Evolutionary conservation across 2,888 invertebrate genomes (phyloP), one percentile per base, ranked within the genome.

Genomic region (Apamea anceps): DNA sequence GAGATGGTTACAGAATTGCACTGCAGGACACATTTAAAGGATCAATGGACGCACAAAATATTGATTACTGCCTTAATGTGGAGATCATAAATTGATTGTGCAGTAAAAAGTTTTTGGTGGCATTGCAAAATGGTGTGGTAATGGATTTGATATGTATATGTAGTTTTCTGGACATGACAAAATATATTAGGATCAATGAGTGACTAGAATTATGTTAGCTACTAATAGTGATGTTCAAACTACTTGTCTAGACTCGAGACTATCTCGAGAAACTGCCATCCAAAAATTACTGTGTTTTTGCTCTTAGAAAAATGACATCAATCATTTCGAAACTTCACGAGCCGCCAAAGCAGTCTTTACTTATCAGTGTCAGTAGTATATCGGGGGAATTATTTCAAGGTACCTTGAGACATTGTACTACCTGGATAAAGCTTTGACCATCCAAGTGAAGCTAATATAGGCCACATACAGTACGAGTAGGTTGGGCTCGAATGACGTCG

Each of bases 11-110:
- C n/a, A n/a, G n/a, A n/a, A n/a, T n/a, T n/a, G n/a, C n/a, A n/a
- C n/a, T n/a, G n/a, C 73, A 71, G 63, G 65, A 73, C 75, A 57
- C 76, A 76, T 85, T 79, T 65, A 1, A 48, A 82, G 18, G 13
- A 65, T 57, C n/a, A 48, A 60, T 62, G 70, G 42, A 18, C 13
- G 25, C 4, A 32, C 18, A 68, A 76, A 75, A 78, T 67, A 78
- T 78, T 54, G 48, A 71, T 68, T 54, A 8, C 60, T 51, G 15
- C 37, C 12, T 72, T 42, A 73, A 48, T 51, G 28, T 37, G 25
- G 37, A 75, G 2, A 54, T 32, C 25, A 8, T 37, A 25, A n/a
- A 54, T 62, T 48, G 28, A 68, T 51, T 60, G 28, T n/a, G 42
- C 2, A 42, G 63, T 37, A 5, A 62, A 45, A 75, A 62, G 28